Conservation (phyloP, 2,113 vertebrate genomes). For the Indri indri region DNA sequence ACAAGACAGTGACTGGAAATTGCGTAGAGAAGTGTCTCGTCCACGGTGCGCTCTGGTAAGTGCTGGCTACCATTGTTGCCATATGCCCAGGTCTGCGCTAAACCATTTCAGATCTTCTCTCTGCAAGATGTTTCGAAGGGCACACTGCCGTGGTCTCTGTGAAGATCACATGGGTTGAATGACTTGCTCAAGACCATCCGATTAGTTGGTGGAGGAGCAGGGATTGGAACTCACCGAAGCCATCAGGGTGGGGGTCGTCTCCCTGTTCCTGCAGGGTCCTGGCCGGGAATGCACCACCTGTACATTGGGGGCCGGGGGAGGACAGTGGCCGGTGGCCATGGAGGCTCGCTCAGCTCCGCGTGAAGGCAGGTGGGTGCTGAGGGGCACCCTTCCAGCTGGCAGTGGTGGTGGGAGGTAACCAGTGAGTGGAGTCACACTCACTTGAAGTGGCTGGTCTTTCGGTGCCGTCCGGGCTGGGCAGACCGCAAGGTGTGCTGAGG, state of each 20-base stretch:
- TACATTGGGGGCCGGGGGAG: not conserved
- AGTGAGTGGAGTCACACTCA: not conserved
- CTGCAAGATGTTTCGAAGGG: fast-evolving
- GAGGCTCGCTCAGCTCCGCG: fast-evolving
- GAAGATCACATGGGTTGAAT: fast-evolving
- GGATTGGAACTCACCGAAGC: too few species aligned
- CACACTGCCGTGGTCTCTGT: fast-evolving
- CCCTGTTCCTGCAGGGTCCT: not conserved
- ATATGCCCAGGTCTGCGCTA: fast-evolving
- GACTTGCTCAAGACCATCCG: not conserved
- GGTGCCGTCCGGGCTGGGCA: fast-evolving
- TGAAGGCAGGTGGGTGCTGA: not conserved
- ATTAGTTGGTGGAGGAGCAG: not conserved
- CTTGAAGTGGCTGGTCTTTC: not conserved
- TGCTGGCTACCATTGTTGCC: fast-evolving
- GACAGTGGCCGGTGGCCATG: fast-evolving
- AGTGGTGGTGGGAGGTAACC: not conserved
- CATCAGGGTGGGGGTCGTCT: not conserved
- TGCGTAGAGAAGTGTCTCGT: fast-evolving
- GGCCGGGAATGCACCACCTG: fast-evolving
- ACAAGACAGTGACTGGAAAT: fast-evolving
- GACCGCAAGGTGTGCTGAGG: not conserved
- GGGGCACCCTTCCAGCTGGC: not conserved
- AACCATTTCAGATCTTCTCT: fast-evolving
- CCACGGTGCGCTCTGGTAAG: fast-evolving